Evolutionary conservation across 2,888 invertebrate genomes (phyloP).

Genomic region (Eristalis intricaria): DNA sequence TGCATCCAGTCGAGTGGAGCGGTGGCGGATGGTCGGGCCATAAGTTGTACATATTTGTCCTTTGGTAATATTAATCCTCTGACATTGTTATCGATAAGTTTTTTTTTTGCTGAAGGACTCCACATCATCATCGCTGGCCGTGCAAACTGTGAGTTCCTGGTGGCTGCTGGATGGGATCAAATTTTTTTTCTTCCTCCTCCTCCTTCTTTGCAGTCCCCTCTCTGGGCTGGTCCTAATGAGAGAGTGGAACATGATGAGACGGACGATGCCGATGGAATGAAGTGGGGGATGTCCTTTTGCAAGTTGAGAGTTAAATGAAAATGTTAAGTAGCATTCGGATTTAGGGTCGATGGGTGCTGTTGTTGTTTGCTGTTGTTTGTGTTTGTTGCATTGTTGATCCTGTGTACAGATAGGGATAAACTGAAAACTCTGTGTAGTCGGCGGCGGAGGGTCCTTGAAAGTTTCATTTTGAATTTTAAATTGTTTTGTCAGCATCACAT

Average conservation of each 20-base stretch:
- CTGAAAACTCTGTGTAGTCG: constrained; percentile 10
- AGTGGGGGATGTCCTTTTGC: constrained; percentile 63
- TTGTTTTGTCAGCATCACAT: constrained; percentile 10
- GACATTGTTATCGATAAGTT: constrained; percentile 72
- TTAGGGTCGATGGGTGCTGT: constrained; percentile 60
- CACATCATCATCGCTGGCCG: constrained; percentile 50
- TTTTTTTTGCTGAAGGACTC: constrained; percentile 55
- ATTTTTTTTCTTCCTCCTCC: not conserved
- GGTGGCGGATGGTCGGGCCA: not conserved
- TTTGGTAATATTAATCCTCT: constrained; percentile 68
- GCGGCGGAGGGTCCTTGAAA: constrained; percentile 48
- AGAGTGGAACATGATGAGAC: not conserved
- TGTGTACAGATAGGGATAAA: constrained; percentile 49
- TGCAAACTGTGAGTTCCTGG: constrained; percentile 27
- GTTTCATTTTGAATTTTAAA: constrained; percentile 71
- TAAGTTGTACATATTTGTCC: constrained; percentile 61
- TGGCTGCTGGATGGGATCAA: not conserved
- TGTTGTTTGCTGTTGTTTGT: constrained; percentile 36
- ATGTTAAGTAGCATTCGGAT: constrained; percentile 69
- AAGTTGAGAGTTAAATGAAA: constrained; percentile 71
- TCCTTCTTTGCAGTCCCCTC: not conserved
- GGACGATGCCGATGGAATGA: constrained; percentile 16
- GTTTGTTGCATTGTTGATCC: constrained; percentile 43
- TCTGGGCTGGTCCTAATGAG: not conserved
- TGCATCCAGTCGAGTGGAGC: not conserved